Conservation (phyloP, 2,888 invertebrate genomes). For the Eumerus sabulonum region DNA sequence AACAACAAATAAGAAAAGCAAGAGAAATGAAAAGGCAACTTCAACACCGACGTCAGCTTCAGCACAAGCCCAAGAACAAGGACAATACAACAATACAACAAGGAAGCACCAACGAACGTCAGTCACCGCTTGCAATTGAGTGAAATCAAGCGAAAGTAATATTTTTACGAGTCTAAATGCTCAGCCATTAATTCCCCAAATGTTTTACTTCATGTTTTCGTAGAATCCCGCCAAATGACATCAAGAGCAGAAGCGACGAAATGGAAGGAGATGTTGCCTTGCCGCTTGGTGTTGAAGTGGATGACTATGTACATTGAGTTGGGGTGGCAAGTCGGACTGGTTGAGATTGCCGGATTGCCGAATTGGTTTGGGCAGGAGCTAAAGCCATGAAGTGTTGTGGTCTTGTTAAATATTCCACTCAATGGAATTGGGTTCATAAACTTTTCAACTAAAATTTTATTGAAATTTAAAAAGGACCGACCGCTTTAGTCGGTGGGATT, state of each 20-base stretch:
- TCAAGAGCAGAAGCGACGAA: neutral
- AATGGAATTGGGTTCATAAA: conserved; percentile 32
- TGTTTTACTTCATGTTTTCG: conserved; percentile 50
- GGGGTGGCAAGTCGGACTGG: neutral
- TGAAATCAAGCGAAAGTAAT: conserved; percentile 56
- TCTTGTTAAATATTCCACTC: conserved; percentile 18
- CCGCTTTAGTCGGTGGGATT: conserved; percentile 17
- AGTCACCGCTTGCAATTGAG: conserved; percentile 47
- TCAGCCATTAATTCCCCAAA: conserved; percentile 45
- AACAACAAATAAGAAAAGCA: conserved; percentile 7
- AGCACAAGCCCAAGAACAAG: neutral
- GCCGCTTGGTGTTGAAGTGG: no score
- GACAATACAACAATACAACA: neutral
- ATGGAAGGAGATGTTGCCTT: neutral
- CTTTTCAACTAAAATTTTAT: conserved; percentile 46
- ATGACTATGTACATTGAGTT: neutral
- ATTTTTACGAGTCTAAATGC: conserved; percentile 58
- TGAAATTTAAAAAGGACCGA: conserved; percentile 32
- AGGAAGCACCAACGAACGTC: neutral
- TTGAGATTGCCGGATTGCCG: neutral
- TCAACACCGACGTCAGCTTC: neutral
- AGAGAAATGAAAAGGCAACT: no score
- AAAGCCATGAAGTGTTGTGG: conserved; percentile 6
- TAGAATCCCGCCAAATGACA: conserved; percentile 17
- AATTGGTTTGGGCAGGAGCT: neutral